These are phyloP conservation scores for Pollimyrus isidori DNA, from an alignment of 2,113 vertebrate genomes.

Conservation along the genomic window DNA sequence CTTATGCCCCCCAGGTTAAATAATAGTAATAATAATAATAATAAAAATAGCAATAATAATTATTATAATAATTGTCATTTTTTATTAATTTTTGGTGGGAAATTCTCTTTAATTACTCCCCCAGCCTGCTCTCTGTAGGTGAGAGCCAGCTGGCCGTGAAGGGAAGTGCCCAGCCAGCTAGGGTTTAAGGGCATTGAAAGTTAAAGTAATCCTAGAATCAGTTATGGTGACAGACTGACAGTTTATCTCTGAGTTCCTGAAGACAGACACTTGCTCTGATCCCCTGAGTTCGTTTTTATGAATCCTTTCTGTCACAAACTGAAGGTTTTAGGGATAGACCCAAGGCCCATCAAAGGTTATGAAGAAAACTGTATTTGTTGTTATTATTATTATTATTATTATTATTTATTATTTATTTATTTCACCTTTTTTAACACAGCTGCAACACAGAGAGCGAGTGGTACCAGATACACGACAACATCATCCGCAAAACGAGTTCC, in stretches of 20 bases:
- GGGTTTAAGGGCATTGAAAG: too few relatives aligned
- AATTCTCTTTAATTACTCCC: too few relatives aligned
- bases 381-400: not conserved
- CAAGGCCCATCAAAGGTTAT: not conserved
- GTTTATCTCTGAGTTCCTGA: not conserved
- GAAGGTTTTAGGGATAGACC: not conserved
- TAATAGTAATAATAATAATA: too few relatives aligned
- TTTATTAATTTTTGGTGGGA: too few relatives aligned
- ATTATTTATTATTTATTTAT: too few relatives aligned
- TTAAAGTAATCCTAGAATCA: not conserved
- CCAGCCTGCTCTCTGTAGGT: too few relatives aligned
- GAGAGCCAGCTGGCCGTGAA: too few relatives aligned
- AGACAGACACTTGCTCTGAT: not conserved
- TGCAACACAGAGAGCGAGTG: slow-evolving; percentile 97
- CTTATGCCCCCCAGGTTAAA: not conserved
- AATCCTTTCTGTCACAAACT: not conserved
- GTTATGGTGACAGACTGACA: not conserved
- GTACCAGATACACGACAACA: slow-evolving; percentile 95
- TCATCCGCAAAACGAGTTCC: slow-evolving; percentile 91
- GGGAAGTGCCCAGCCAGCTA: too few relatives aligned
- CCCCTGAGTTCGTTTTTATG: not conserved
- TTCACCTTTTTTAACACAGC: slow-evolving; percentile 50
- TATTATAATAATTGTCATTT: too few relatives aligned
- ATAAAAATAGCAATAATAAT: too few relatives aligned
- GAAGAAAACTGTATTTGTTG: not conserved